Percentiles rank a stretch among this genome's conserved stretches.
Conservation (phyloP, 2,888 invertebrate species). For the Netelia melanura region DNA sequence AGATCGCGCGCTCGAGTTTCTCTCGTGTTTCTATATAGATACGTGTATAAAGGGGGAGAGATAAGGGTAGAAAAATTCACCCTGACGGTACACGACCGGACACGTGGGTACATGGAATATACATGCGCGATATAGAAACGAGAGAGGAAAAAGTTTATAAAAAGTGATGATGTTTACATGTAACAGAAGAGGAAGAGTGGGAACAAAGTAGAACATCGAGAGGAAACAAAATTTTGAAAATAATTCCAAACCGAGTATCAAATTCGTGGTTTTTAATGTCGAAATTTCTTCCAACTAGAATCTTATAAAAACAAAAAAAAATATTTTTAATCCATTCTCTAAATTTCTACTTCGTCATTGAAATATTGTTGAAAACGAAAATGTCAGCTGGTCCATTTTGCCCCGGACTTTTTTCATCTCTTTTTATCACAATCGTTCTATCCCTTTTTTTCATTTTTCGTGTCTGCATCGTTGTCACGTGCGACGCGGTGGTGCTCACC, state of each 20-base stretch:
- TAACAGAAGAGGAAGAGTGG: neutral
- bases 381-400: no score
- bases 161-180: neutral
- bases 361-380: no score
- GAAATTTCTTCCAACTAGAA: no score
- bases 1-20: conserved; percentile 10
- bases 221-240: neutral
- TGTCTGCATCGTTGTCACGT: neutral
- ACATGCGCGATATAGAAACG: conserved; percentile 4
- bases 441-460: neutral
- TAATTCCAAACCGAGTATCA: no score
- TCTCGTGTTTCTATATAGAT: conserved; percentile 17
- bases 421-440: neutral
- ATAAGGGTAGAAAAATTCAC: conserved; percentile 56
- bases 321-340: neutral
- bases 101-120: neutral
- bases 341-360: no score
- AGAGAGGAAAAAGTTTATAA: neutral
- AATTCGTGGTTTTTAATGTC: no score
- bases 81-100: conserved; percentile 16
- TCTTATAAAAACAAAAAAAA: neutral
- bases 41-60: neutral
- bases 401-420: no score
- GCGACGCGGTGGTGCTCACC: neutral
- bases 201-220: neutral